phyloP scores from a whole-genome alignment of 1,140 invertebrate species.

The Eumaeus atala region DNA sequence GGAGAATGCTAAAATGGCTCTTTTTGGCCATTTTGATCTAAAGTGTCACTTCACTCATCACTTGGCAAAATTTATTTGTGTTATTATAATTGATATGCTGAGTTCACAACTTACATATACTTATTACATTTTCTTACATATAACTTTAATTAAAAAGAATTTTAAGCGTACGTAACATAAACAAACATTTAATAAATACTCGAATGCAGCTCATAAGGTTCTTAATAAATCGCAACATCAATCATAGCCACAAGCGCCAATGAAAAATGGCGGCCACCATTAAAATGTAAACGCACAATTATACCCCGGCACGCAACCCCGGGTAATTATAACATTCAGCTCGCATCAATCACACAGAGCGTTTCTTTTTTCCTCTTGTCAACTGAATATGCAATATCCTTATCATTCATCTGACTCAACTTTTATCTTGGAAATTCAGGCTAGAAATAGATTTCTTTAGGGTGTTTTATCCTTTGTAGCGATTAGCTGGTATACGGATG shows the following conservation, averaged over 20 bases:
- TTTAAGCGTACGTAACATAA: too few species aligned
- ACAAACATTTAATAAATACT: constrained; percentile 1
- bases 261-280: constrained; percentile 54
- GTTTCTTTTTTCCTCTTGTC: constrained; percentile 32
- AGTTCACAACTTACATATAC: too few species aligned
- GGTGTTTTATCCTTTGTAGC: too few species aligned
- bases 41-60: too few species aligned
- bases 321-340: constrained; percentile 52
- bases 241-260: constrained; percentile 43
- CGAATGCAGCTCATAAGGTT: constrained; percentile 29
- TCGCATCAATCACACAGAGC: constrained; percentile 44
- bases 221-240: constrained; percentile 58
- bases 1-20: too few species aligned
- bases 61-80: too few species aligned
- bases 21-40: too few species aligned
- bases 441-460: too few species aligned
- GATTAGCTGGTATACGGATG: too few species aligned
- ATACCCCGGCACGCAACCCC: constrained; percentile 41
- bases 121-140: too few species aligned
- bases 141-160: too few species aligned
- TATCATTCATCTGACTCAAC: constrained; percentile 16
- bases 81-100: too few species aligned
- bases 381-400: constrained; percentile 14
- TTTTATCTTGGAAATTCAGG: background rate
- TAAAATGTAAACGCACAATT: constrained; percentile 50